Evolutionary conservation across 2,888 invertebrate species (phyloP).

Genomic region (Ectropis crepuscularia): DNA sequence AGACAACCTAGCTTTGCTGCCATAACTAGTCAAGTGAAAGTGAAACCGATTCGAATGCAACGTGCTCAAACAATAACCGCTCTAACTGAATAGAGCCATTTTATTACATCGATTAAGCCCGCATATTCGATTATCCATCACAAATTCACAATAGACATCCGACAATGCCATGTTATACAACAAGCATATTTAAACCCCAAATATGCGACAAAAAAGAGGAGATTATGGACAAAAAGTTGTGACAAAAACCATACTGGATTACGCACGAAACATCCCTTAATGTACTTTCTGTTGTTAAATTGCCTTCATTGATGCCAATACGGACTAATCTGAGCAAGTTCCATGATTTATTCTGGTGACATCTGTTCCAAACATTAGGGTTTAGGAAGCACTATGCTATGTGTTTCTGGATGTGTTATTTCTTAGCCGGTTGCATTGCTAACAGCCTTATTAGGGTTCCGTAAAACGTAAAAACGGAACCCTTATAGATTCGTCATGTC

Average conservation of each 20-base stretch:
- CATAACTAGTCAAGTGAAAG: slow-evolving; percentile 19
- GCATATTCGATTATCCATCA: slow-evolving; percentile 72
- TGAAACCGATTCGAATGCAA: slow-evolving; percentile 15
- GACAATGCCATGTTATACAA: slow-evolving; percentile 74
- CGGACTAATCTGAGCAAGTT: slow-evolving; percentile 48
- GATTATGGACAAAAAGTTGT: slow-evolving; percentile 64
- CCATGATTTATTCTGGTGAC: slow-evolving; percentile 54
- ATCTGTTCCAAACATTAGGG: slow-evolving; percentile 35
- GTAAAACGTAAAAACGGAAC: no score
- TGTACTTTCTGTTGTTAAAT: slow-evolving; percentile 59
- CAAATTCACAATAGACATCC: slow-evolving; percentile 67
- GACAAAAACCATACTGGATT: slow-evolving; percentile 71
- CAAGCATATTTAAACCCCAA: slow-evolving; percentile 66
- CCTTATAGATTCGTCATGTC: no score
- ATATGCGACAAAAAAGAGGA: slow-evolving; percentile 58
- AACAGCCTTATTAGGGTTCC: no score
- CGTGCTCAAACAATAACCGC: slow-evolving; percentile 35
- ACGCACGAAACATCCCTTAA: slow-evolving; percentile 56
- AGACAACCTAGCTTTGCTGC: background rate
- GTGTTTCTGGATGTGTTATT: no score
- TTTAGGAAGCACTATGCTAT: slow-evolving; percentile 1
- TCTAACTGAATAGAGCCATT: slow-evolving; percentile 47
- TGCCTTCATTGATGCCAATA: slow-evolving; percentile 55
- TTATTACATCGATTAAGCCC: slow-evolving; percentile 69
- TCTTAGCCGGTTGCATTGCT: no score